A percentile compares a stretch with the other conserved stretches of the same genome.
Evolutionary conservation across 92 coral and sea anemone species (phyloP).

Genomic region (Parazoanthus atlanticus): DNA sequence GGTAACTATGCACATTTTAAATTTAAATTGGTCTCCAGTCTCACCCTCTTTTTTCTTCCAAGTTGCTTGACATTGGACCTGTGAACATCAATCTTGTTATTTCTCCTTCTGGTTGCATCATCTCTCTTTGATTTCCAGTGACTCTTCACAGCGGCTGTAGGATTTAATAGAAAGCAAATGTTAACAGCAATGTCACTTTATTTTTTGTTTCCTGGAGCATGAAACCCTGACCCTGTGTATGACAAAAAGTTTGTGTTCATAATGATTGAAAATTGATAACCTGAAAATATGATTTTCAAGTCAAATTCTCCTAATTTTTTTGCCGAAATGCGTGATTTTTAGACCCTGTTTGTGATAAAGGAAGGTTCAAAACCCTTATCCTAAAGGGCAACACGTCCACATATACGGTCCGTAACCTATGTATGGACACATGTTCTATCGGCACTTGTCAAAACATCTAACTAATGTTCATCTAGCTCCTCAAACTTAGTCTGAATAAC

Average conservation of each 20-base stretch:
- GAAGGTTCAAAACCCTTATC: no score
- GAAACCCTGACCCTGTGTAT: conserved; percentile 6
- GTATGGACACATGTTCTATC: conserved; percentile 3
- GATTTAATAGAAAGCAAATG: conserved; percentile 20
- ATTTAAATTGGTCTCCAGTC: conserved; percentile 17
- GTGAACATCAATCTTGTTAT: conserved; percentile 15
- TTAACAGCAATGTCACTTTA: conserved; percentile 23
- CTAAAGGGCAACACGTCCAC: no score
- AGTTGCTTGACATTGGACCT: conserved; percentile 16
- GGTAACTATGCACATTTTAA: conserved; percentile 25
- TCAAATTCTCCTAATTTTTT: no score
- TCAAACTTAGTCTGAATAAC: conserved; percentile 17
- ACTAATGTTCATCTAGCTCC: conserved; percentile 9
- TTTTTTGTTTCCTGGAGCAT: conserved; percentile 21
- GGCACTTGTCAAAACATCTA: conserved; percentile 4
- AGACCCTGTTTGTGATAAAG: no score
- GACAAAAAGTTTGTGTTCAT: conserved; percentile 19
- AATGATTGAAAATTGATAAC: conserved; percentile 12
- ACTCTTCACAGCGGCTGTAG: conserved; percentile 17
- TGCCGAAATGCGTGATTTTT: no score
- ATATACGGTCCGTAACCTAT: no score
- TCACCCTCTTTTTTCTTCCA: conserved; percentile 26
- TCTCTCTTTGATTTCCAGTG: conserved; percentile 33
- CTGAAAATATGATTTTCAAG: not conserved
- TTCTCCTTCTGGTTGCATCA: conserved; percentile 15